Conservation (phyloP, 1,140 invertebrate species). For the Drosophila tristis region DNA sequence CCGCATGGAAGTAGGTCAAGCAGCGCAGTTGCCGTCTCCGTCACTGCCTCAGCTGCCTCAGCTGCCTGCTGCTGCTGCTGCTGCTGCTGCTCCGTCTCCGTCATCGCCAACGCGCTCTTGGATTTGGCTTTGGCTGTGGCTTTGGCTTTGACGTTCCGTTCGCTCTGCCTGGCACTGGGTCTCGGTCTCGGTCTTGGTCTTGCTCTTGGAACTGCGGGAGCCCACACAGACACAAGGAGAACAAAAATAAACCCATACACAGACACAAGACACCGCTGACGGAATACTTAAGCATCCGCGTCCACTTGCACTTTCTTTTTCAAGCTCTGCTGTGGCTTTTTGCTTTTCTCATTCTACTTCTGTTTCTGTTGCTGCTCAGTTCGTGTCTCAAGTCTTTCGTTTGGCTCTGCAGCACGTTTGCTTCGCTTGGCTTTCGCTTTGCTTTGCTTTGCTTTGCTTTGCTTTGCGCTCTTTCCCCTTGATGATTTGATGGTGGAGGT, state of each 20-base stretch:
- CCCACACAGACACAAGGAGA: constrained; percentile 50
- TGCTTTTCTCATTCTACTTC: constrained; percentile 71
- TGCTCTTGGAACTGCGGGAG: constrained; percentile 31
- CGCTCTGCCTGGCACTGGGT: constrained; percentile 22
- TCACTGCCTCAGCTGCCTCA: constrained; percentile 11
- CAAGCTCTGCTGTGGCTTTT: constrained; percentile 59
- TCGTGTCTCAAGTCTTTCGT: constrained; percentile 78
- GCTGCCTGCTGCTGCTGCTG: no score
- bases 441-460: constrained; percentile 38
- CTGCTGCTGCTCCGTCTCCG: constrained; percentile 27
- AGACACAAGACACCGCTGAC: constrained; percentile 39
- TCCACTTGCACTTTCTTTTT: constrained; percentile 84
- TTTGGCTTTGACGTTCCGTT: constrained; percentile 54
- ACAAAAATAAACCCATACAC: constrained; percentile 31
- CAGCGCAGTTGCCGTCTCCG: constrained; percentile 39
- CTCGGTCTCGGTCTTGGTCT: constrained; percentile 37
- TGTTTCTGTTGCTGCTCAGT: constrained; percentile 49
- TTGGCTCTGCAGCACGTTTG: constrained; percentile 63
- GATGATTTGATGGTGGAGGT: no score
- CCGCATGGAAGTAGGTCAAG: constrained; percentile 71
- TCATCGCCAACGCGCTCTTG: constrained; percentile 64
- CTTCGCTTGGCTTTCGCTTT: constrained; percentile 67
- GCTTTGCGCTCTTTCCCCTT: constrained; percentile 35
- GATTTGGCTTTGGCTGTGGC: constrained; percentile 68
- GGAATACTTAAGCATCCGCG: constrained; percentile 83